Evolutionary conservation across 2,113 vertebrate species (phyloP).

Genomic region (Nibea albiflora): DNA sequence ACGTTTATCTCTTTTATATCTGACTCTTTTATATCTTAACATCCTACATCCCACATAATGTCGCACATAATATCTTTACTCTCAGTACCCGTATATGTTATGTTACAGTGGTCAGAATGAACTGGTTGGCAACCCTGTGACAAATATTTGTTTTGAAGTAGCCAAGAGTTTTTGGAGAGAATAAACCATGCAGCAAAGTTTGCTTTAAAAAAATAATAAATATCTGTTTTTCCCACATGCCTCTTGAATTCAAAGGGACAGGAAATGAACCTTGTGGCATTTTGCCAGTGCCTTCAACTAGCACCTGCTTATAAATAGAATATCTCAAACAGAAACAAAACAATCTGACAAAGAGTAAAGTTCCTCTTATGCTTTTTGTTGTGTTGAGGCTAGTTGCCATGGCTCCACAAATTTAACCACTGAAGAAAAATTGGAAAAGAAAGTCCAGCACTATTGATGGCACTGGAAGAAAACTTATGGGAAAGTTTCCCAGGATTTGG

Average conservation of each 20-base stretch:
- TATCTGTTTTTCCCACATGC: neutral
- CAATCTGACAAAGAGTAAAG: neutral
- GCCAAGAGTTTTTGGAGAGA: neutral
- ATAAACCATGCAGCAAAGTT: neutral
- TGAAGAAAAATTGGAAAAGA: slow-evolving; percentile 35
- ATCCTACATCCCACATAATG: neutral
- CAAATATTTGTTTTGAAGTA: slow-evolving; percentile 13
- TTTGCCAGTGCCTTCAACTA: slow-evolving; percentile 22
- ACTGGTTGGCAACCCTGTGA: neutral
- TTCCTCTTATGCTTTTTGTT: neutral
- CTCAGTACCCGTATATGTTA: no score
- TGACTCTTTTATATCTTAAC: slow-evolving; percentile 1
- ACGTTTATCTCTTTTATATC: neutral
- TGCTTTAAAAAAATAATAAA: neutral
- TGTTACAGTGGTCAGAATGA: neutral
- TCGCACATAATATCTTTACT: neutral
- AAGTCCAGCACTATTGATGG: slow-evolving; percentile 13
- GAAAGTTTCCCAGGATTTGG: slow-evolving; percentile 51
- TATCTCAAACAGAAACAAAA: slow-evolving; percentile 10
- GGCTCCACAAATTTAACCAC: slow-evolving; percentile 7
- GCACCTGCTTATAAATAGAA: slow-evolving; percentile 35
- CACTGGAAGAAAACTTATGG: slow-evolving; percentile 31
- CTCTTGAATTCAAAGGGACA: slow-evolving; percentile 7
- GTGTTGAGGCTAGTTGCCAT: slow-evolving; percentile 1
- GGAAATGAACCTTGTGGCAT: slow-evolving; percentile 18